Evolutionary conservation across 2,113 vertebrate genomes (phyloP).

Genomic region (Platysternon megacephalum): DNA sequence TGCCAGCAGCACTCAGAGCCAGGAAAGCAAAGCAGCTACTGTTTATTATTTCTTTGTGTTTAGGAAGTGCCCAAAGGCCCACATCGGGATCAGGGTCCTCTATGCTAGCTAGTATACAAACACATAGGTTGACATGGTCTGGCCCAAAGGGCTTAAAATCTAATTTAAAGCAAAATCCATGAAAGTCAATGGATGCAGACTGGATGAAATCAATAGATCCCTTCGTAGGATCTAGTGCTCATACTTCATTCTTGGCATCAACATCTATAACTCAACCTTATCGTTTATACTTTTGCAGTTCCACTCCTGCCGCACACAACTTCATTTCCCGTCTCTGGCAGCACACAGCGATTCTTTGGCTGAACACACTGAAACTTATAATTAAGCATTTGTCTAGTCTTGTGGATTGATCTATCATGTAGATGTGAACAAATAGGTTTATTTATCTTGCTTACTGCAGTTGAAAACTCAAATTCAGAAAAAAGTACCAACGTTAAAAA

Average conservation of each 20-base stretch:
- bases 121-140: not conserved
- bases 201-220: not conserved
- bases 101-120: not conserved
- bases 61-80: not conserved
- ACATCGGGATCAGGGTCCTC: not conserved
- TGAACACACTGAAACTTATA: accelerated
- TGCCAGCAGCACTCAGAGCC: not conserved
- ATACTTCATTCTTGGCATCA: not conserved
- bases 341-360: accelerated
- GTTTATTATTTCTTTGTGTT: not conserved
- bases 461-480: not conserved
- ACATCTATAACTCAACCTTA: not conserved
- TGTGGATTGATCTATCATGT: accelerated
- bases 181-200: not conserved
- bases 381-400: not conserved
- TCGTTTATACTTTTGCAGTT: not conserved
- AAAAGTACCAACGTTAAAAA: not conserved
- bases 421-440: accelerated
- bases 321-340: accelerated
- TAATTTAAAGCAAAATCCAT: not conserved
- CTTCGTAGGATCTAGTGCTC: not conserved
- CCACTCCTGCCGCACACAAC: not conserved
- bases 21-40: not conserved
- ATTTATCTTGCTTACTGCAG: not conserved
- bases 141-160: not conserved